These are phyloP conservation scores for Troides helena DNA, from an alignment of 2,888 invertebrate species.

Conservation along the genomic window DNA sequence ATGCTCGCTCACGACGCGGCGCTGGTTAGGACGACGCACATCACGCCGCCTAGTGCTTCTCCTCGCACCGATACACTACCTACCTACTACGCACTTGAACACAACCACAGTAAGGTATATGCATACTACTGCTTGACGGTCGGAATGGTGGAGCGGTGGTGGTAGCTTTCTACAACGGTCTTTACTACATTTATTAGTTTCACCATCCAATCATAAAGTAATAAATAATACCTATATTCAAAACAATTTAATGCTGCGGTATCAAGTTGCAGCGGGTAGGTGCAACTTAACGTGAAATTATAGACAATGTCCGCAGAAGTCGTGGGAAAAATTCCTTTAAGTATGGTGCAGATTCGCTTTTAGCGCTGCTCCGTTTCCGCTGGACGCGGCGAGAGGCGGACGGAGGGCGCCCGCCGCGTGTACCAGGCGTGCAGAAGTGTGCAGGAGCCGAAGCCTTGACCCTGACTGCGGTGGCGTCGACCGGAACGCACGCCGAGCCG, in stretches of 20 bases:
- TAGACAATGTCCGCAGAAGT: slow-evolving; percentile 44
- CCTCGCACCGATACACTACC: no score
- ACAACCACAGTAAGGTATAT: no score
- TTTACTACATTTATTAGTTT: no score
- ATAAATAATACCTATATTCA: no score
- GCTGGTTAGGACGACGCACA: no score
- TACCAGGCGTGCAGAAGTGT: slow-evolving; percentile 70
- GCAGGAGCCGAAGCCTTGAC: slow-evolving; percentile 76
- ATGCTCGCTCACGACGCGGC: no score
- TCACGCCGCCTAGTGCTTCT: no score
- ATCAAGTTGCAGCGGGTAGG: background rate
- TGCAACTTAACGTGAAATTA: slow-evolving; percentile 29
- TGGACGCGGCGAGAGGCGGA: slow-evolving; percentile 50
- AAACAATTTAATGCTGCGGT: slow-evolving; percentile 5
- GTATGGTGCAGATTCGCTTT: slow-evolving; percentile 61
- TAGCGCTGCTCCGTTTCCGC: slow-evolving; percentile 63
- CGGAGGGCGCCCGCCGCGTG: slow-evolving; percentile 45
- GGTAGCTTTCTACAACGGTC: no score
- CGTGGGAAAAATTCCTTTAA: slow-evolving; percentile 41
- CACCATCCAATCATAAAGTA: no score
- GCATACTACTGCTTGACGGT: no score
- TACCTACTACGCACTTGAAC: no score
- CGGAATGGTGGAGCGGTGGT: no score
- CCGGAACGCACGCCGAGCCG: slow-evolving; percentile 75
- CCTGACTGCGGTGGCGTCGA: slow-evolving; percentile 79